Evolutionary conservation across 2,113 vertebrate species (phyloP), one percentile per base, ranked within the genome.

Genomic region (Mobula birostris): DNA sequence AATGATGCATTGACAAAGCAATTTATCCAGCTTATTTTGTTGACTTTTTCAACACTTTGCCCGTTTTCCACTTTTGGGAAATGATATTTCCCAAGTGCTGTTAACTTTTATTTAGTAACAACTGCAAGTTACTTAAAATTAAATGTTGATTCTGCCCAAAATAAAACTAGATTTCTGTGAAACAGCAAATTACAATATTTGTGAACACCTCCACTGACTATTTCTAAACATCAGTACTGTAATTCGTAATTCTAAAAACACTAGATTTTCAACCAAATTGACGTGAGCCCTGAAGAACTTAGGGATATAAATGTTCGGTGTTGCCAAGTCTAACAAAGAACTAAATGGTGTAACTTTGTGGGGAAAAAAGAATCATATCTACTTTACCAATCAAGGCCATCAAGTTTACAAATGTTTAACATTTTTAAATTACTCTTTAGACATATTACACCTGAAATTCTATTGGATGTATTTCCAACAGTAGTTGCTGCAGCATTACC

Each of bases 221-320:
- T 92, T 92, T 92, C 90, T 32, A 92, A 92, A 8, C 36, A 92
- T 19, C 68, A 21, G 68, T 70, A 36, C 36, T 36, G 36, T 0
- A 93, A 93, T 93, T 88, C 72, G 32, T 24, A 93, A 93, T 93
- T 70, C 88, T 24, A 91, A 91, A 70, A 91, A 21, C 63, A 91
- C 15, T 70, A 91, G n/a, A 91, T 0, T 70, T 17, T 19, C 61
- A 70, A 68, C 68, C 68, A 93, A 27, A 93, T 93, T 48, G 36
- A 14, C 40, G n/a, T 74, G n/a, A 91, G 32, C 17, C 32, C 61
- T 7, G 66, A 29, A 17, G 27, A 32, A 72, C 19, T 11, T 36
- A 40, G 17, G 36, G 63, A 29, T 92, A 29, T 11, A 93, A 93
- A 36, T 72, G 17, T 32, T 68, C 0, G 74, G 14, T 48, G 21